Conservation (phyloP, 2,888 invertebrate genomes). For the Noctua fimbriata region DNA sequence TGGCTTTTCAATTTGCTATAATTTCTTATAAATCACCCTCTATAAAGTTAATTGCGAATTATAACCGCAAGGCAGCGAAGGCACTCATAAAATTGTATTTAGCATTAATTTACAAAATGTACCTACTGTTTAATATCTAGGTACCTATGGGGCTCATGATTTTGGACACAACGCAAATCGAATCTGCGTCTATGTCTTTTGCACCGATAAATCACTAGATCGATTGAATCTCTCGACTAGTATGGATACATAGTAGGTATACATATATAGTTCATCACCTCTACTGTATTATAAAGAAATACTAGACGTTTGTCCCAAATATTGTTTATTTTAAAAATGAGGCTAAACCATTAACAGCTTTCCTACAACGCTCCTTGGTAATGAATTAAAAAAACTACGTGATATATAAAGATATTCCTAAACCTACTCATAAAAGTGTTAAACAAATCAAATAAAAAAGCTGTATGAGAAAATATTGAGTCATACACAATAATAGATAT, state of each 20-base stretch:
- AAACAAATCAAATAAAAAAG: slow-evolving; percentile 60
- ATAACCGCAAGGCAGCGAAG: slow-evolving; percentile 25
- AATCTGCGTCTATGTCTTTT: not conserved
- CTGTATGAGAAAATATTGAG: slow-evolving; percentile 64
- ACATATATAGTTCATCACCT: not conserved
- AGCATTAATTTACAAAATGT: slow-evolving; percentile 32
- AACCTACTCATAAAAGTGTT: slow-evolving; percentile 38
- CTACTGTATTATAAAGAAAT: not conserved
- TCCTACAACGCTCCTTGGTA: not conserved
- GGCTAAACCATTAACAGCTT: slow-evolving; percentile 15
- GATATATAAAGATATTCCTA: slow-evolving; percentile 24
- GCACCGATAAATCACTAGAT: not conserved
- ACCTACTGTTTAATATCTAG: slow-evolving; percentile 11
- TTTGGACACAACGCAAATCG: not conserved
- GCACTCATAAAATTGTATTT: slow-evolving; percentile 45
- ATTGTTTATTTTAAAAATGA: slow-evolving; percentile 28
- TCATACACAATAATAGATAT: slow-evolving; percentile 66
- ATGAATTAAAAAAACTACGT: slow-evolving; percentile 9
- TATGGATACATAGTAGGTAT: not conserved
- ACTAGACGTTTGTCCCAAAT: not conserved
- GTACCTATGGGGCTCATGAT: not conserved
- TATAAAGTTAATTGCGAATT: slow-evolving; percentile 57
- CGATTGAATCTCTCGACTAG: not conserved
- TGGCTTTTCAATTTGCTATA: slow-evolving; percentile 61
- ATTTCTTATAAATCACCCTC: slow-evolving; percentile 54